Evolutionary conservation across 2,113 vertebrate genomes (phyloP).

Genomic region (Dasyprocta punctata): DNA sequence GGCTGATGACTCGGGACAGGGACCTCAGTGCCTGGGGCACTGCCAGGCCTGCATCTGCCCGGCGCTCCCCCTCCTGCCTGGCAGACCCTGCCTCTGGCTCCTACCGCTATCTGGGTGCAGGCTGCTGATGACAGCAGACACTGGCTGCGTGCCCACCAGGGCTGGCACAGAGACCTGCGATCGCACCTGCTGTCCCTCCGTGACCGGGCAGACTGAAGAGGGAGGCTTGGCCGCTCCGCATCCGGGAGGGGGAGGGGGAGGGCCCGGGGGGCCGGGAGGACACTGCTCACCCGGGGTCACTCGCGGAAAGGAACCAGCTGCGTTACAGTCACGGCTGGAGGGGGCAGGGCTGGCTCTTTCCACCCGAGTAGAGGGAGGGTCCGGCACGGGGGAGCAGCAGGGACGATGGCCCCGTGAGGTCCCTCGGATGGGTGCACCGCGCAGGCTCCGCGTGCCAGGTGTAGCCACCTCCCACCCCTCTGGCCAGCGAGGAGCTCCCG

Average conservation of each 20-base stretch:
- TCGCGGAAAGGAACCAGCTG: not conserved
- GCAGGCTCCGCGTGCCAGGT: not conserved
- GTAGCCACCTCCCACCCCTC: not conserved
- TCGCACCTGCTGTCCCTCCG: fast-evolving
- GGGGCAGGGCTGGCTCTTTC: not conserved
- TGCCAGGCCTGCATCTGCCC: not conserved
- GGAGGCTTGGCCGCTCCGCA: not conserved
- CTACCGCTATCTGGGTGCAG: not conserved
- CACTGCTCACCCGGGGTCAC: not conserved
- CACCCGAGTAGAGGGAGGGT: not conserved
- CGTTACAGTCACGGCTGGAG: not conserved
- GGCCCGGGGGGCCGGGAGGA: not conserved
- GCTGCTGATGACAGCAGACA: not conserved
- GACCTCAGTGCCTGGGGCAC: too few species aligned
- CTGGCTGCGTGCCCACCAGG: not conserved
- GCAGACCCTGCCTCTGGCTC: not conserved
- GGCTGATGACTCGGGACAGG: not conserved
- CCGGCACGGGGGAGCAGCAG: not conserved
- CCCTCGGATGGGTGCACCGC: not conserved
- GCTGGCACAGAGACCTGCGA: not conserved
- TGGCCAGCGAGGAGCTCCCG: not conserved
- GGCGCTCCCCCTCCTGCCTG: not conserved
- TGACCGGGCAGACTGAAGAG: not conserved
- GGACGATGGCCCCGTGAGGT: fast-evolving
- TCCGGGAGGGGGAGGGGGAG: not conserved